Evolutionary conservation across 2,797 vertebrate species (phyloP).

Genomic region (Zenarchopterus dispar): DNA sequence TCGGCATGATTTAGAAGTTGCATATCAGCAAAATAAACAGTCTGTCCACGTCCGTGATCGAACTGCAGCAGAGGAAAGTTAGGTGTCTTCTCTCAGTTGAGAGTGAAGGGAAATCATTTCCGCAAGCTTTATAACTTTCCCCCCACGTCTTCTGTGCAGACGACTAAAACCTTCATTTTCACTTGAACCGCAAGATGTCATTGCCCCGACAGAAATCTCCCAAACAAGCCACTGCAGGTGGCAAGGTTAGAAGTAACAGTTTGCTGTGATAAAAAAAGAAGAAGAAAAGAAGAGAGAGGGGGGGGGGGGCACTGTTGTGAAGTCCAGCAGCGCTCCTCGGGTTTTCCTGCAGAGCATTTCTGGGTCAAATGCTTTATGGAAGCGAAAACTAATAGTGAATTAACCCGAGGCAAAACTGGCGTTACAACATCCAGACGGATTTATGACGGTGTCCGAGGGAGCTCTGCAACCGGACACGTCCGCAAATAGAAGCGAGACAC

Average conservation of each 20-base stretch:
- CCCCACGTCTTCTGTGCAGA: no score
- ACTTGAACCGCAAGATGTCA: constrained; percentile 44
- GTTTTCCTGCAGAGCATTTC: not conserved
- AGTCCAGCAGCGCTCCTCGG: not conserved
- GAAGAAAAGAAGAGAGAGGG: no score
- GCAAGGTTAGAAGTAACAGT: not conserved
- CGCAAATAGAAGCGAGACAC: constrained; percentile 56
- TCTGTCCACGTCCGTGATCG: not conserved
- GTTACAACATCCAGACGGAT: constrained; percentile 7
- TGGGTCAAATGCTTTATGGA: constrained; percentile 15
- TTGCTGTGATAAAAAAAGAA: not conserved
- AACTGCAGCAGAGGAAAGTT: not conserved
- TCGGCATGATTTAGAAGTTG: no score
- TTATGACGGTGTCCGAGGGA: constrained; percentile 28
- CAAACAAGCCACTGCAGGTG: constrained; percentile 12
- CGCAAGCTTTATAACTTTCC: no score
- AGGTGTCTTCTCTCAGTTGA: not conserved
- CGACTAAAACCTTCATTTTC: constrained; percentile 3
- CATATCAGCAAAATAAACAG: not conserved
- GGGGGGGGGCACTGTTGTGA: no score
- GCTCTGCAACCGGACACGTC: constrained; percentile 61
- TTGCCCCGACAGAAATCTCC: not conserved
- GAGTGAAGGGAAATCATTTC: not conserved
- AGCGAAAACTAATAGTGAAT: constrained; percentile 17
- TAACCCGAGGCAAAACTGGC: not conserved